Base-by-base conservation (phyloP, 2,797 vertebrate genomes). In the Numenius phaeopus region DNA sequence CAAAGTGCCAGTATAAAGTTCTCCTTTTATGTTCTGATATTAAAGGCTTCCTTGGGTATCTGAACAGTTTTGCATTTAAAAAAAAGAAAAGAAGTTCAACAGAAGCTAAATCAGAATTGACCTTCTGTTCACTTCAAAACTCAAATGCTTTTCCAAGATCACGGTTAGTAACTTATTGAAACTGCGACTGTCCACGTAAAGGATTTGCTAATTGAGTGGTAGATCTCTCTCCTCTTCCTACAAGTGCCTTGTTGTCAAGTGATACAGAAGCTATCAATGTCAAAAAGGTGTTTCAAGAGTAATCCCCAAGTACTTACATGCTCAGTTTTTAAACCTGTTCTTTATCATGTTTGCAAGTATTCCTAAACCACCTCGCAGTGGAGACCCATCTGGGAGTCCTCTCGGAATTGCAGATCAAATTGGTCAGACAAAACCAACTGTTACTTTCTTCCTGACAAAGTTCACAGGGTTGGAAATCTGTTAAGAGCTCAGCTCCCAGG, bases 191-290 rank as follows among this genome's bases (percentile, higher is more conserved):
- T 83, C 90, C 55, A 65, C 32, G 62, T 40, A 83, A 84, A 88
- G 69, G 65, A 79, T 83, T 94, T 94, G 71, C 66, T 95, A 82
- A 94, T 95, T 95, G 84, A 52, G 18, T 54, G 50, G 61, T 26
- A 44, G 52, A 10, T 54, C 29, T 19, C 55, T 37, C 3, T 52
- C 29, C 21, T 79, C 57, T 71, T 29, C 61, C 32, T 32, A 16
- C 20, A 26, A 29, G 27, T 71, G 81, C 70, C 70, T 91, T 96
- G 77, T 50, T 75, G 42, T 44, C 49, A 44, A 30, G 40, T 17
- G 14, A 65, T n/a, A 44, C 7, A 90, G 84, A 62, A 95, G 34
- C 44, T 52, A 89, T 47, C 44, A 69, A 87, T 77, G 79, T 94
- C 89, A 52, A 92, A 67, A 11, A 55, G 54, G 37, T 47, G 10